Base-by-base conservation (phyloP, 2,113 vertebrate genomes). In the Origma solitaria region DNA sequence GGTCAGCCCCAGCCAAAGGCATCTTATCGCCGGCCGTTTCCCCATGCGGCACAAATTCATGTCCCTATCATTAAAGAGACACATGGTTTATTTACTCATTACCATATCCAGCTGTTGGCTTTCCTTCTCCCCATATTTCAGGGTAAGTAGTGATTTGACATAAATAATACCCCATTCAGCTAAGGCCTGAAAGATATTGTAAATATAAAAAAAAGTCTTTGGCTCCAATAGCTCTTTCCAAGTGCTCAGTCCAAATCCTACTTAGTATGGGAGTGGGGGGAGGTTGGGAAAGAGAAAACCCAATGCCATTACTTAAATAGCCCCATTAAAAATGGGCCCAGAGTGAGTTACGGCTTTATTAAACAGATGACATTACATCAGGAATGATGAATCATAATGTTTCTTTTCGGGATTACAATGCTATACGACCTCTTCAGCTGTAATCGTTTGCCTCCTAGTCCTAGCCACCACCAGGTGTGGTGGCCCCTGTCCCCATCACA, bases 361-460 rank as follows among this genome's bases (percentile, higher is more conserved):
- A 96, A 97, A 96, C 87, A 92, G 96, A 97, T 97, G 96, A 94
- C 96, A 97, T 97, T 96, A 93, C 94, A 97, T 96, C 95, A 97
- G 96, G 95, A 97, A 95, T 88, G 95, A 97, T 97, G 95, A 96
- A 97, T 97, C 97, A 97, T 96, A 92, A 97, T 95, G 95, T 95
- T 98, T 97, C 96, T 95, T 97, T 96, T 97, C 4, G 0, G 94
- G 92, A 97, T 97, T 96, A 95, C 96, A 86, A 68, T 95, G 92
- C 91, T 44, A 73, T 73, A 88, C 6, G 82, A 97, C 97, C 96
- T 96, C 94, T 96, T 93, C 91, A 75, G 96, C 97, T 95, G 96
- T 88, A 94, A 97, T 97, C 86, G 95, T 88, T 91, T 88, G 92
- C 92, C 90, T 97, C 94, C 49, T 94, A 88, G 79, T 92, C 92